Base-by-base conservation (phyloP, 2,888 invertebrate genomes). In the Proisotoma minuta region DNA sequence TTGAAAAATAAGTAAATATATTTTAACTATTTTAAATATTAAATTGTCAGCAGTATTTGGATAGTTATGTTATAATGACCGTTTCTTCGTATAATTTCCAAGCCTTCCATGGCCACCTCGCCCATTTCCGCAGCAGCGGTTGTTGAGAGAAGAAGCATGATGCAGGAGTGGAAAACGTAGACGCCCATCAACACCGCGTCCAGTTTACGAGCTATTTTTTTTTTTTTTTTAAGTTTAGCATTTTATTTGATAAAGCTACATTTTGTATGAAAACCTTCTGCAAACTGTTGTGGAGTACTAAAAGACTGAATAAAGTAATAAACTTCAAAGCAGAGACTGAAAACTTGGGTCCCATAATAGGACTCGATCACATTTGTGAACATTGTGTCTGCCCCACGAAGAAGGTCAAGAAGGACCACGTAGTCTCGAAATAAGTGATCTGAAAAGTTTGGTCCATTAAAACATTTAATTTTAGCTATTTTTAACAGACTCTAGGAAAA, bases 401-500 rank as follows among this genome's bases (percentile, higher is more conserved):
- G 54, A 10, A 72, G 58, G 51, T 72, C 72, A 20, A 72, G 43
- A 0, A 70, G 49, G 10, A 58, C 59, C 5, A 66, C 62, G 50
- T 70, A 70, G 39, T 72, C 72, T 40, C 65, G 62, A 40, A 72
- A 72, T 29, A 72, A 39, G 34, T 72, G 66, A 43, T 70, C 69
- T n/a, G n/a, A n/a, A n/a, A n/a, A 40, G 47, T 68, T 10, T 69
- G 66, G 15, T 34, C 39, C 39, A 34, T 12, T 10, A 34, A 12
- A 12, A 12, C 15, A 34, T 15, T 34, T 15, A 34, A 15, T 15
- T 15, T 12, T n/a, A n/a, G n/a, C n/a, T n/a, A n/a, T n/a, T n/a
- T n/a, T n/a, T n/a, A n/a, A n/a, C n/a, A n/a, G n/a, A n/a, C n/a
- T n/a, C n/a, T n/a, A n/a, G n/a, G n/a, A n/a, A n/a, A n/a, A n/a